A percentile compares a stretch with the other conserved stretches of the same genome.
Evolutionary conservation across 2,797 vertebrate genomes (phyloP).

Genomic region (Triplophysa yarkandensis): DNA sequence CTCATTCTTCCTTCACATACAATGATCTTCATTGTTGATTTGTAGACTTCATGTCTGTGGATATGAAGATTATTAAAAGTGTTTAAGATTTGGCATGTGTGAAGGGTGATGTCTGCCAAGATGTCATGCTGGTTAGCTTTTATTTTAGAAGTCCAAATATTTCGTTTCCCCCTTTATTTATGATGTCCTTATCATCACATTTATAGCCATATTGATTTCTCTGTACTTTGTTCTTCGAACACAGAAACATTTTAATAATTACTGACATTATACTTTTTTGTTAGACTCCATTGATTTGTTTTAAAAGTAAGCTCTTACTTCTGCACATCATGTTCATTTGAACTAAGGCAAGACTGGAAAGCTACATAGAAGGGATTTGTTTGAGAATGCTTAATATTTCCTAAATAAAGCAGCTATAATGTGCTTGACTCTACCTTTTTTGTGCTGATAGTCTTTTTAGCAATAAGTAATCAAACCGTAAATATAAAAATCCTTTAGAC

Average conservation of each 20-base stretch:
- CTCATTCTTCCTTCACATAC: slow-evolving; percentile 14
- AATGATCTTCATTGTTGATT: slow-evolving; percentile 3
- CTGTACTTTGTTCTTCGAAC: not conserved
- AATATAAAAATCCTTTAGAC: not conserved
- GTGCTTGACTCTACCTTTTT: slow-evolving; percentile 53
- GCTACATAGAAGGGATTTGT: slow-evolving; percentile 61
- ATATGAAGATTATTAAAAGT: slow-evolving; percentile 43
- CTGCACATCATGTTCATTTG: slow-evolving; percentile 59
- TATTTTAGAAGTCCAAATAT: not conserved
- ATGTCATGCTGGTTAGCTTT: not conserved
- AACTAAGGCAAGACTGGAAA: slow-evolving; percentile 66
- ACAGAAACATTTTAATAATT: not conserved
- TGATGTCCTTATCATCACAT: not conserved
- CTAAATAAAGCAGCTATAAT: slow-evolving; percentile 79
- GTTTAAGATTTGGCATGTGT: slow-evolving; percentile 7
- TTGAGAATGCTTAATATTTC: slow-evolving; percentile 79
- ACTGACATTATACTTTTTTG: not conserved
- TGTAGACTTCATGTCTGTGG: slow-evolving; percentile 32
- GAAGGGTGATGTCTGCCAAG: not conserved
- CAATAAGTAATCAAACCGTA: not conserved
- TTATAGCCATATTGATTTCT: not conserved
- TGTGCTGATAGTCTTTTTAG: not conserved
- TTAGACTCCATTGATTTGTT: not conserved
- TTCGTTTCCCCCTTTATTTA: not conserved
- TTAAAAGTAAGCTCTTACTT: not conserved